These are phyloP conservation scores for Enteromius unitaeniatus DNA, from an alignment of 2,797 vertebrate genomes.

Conservation along the genomic window DNA sequence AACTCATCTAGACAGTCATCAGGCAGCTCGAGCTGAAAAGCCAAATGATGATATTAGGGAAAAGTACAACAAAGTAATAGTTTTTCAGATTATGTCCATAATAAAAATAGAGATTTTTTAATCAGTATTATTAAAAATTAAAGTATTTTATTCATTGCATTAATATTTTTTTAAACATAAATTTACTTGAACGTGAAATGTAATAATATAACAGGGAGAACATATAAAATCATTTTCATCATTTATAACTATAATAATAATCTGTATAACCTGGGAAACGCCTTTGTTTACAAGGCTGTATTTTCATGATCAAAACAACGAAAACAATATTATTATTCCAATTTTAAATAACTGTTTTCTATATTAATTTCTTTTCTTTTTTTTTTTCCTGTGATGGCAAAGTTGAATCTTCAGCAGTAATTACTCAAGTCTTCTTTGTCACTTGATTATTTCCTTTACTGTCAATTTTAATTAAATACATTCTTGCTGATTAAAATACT, in stretches of 20 bases:
- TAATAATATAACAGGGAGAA: not conserved
- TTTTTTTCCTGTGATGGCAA: not conserved
- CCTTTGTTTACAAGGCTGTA: not conserved
- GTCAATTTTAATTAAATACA: not conserved
- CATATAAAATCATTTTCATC: not conserved
- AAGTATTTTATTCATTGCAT: no score
- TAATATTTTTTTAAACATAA: not conserved
- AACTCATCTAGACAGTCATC: conserved; percentile 81
- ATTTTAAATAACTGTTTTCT: not conserved
- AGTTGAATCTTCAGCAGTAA: not conserved
- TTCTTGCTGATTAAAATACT: not conserved
- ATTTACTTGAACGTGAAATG: not conserved
- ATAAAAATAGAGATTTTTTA: not conserved
- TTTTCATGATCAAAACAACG: not conserved
- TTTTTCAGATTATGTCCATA: not conserved
- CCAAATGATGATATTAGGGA: not conserved
- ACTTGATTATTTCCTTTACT: not conserved
- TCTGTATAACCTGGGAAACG: not conserved
- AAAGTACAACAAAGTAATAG: not conserved
- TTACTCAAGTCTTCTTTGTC: not conserved
- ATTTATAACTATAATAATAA: not conserved
- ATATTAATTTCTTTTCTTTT: not conserved
- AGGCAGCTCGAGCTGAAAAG: conserved; percentile 80
- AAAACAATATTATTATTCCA: not conserved
- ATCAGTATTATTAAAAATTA: not conserved